A percentile compares a stretch with the other conserved stretches of the same genome.
phyloP scores from a whole-genome alignment of 1,140 invertebrate genomes.

The Atta texana region DNA sequence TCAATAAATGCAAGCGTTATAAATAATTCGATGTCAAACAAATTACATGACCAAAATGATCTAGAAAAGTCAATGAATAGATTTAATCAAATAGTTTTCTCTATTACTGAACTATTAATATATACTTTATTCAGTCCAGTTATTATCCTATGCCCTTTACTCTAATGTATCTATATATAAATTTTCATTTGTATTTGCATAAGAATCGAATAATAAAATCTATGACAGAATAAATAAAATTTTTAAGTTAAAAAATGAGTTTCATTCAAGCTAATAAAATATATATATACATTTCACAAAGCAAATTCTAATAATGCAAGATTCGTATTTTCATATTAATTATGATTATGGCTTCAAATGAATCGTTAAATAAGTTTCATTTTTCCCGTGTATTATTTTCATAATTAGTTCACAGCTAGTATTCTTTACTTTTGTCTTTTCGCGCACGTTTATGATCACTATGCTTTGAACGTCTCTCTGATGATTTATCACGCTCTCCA shows the following conservation, averaged over 20 bases:
- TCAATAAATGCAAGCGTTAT: background rate
- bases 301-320: background rate
- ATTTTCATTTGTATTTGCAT: background rate
- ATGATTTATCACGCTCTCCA: conserved; percentile 37
- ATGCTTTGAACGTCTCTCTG: conserved; percentile 40
- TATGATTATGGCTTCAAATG: background rate
- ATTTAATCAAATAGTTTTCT: background rate
- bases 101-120: background rate
- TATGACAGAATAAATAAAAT: background rate
- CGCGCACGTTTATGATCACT: conserved; percentile 31
- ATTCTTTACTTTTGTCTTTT: conserved; percentile 31
- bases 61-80: background rate
- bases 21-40: background rate
- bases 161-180: background rate
- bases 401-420: background rate
- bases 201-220: conserved; percentile 3
- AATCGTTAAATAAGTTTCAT: background rate
- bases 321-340: background rate
- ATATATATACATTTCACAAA: background rate
- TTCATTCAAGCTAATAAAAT: background rate
- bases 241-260: conserved; percentile 19
- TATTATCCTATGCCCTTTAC: background rate
- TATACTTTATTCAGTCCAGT: background rate
- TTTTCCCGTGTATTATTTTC: background rate
- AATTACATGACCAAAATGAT: background rate